phyloP scores from a whole-genome alignment of 2,113 vertebrate species.

The Hipposideros armiger region DNA sequence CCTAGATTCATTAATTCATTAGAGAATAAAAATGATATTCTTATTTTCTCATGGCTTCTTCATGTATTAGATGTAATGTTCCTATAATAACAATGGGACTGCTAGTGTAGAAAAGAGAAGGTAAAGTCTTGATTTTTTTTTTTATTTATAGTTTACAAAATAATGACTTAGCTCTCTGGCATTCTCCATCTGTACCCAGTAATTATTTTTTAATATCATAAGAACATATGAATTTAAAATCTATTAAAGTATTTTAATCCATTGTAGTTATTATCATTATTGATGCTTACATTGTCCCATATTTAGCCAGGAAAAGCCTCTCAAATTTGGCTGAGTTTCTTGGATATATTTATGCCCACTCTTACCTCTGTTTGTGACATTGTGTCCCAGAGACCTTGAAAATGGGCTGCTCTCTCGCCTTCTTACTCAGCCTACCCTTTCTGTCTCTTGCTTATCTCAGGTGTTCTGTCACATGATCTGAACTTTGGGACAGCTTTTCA shows the following conservation, averaged over 20 bases:
- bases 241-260: neutral
- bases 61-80: neutral
- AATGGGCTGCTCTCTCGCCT: neutral
- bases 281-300: neutral
- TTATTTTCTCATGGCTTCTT: slow-evolving; percentile 24
- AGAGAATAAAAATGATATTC: neutral
- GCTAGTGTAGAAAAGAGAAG: neutral
- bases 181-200: neutral
- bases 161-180: neutral
- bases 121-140: neutral
- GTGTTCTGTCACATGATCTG: neutral
- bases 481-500: neutral
- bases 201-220: slow-evolving; percentile 1
- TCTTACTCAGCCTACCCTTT: neutral
- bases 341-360: neutral
- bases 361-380: neutral
- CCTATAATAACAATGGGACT: neutral
- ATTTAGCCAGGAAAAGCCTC: neutral
- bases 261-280: neutral
- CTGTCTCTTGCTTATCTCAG: neutral
- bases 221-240: slow-evolving; percentile 1
- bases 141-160: slow-evolving; percentile 31
- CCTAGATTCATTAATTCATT: neutral
- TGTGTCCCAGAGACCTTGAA: neutral
- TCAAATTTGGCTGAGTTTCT: neutral